A percentile compares a stretch with the other conserved stretches of the same genome.
Conservation (phyloP, 2,797 vertebrate species). For the Sitta carolinensis region DNA sequence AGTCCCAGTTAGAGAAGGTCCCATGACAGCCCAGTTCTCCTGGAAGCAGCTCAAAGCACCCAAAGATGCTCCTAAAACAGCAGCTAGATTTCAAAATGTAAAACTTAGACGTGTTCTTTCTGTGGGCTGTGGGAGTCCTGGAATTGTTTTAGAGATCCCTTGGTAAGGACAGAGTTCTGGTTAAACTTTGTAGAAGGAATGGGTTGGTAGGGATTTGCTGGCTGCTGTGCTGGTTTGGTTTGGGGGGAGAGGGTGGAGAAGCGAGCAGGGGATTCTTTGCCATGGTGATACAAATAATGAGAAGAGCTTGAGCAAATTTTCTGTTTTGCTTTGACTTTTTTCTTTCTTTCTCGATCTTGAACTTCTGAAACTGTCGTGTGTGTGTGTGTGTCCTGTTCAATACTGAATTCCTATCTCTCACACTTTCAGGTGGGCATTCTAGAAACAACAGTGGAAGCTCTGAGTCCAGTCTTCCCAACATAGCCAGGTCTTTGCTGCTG, state of each 20-base stretch:
- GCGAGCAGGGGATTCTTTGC: background rate
- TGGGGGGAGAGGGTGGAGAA: conserved; percentile 7
- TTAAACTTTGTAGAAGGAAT: background rate
- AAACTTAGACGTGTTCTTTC: background rate
- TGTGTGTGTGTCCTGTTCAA: conserved; percentile 69
- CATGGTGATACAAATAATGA: rapidly evolving
- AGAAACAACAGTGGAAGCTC: conserved; percentile 99
- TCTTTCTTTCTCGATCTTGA: conserved; percentile 70
- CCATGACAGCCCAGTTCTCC: background rate
- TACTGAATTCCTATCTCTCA: conserved; percentile 87
- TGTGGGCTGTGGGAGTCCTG: background rate
- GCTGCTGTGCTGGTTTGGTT: background rate
- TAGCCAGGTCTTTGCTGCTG: conserved; percentile 99
- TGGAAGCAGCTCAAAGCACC: background rate
- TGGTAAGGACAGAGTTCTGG: background rate
- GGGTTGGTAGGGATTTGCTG: background rate
- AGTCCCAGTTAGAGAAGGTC: background rate
- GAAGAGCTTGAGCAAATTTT: background rate
- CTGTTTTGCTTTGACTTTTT: conserved; percentile 69
- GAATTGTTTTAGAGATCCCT: background rate
- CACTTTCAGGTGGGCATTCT: conserved; percentile 98
- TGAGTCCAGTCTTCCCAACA: conserved; percentile 99
- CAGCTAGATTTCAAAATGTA: background rate
- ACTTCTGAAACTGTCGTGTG: conserved; percentile 70
- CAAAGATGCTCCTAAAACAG: background rate